Conservation (phyloP, 2,888 invertebrate genomes). For the Eristalis tenax region DNA sequence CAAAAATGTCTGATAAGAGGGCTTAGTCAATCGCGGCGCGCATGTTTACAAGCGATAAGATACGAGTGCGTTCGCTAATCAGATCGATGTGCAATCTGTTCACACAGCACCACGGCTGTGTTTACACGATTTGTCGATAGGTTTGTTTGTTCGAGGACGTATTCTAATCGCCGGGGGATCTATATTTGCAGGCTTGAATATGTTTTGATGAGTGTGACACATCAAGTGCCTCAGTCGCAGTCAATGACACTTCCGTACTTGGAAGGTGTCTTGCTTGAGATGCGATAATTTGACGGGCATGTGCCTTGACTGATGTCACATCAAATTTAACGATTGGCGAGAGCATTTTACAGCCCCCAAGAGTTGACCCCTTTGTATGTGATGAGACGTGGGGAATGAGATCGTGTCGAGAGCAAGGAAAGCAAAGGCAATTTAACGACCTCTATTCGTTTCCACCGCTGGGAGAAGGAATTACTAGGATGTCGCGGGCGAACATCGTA, state of each 20-base stretch:
- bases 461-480: not conserved
- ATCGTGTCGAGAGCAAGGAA: not conserved
- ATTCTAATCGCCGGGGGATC: not conserved
- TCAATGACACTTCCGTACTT: not conserved
- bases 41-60: conserved; percentile 34
- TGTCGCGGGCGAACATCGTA: not conserved
- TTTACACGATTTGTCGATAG: conserved; percentile 7
- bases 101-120: not conserved
- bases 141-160: conserved; percentile 9
- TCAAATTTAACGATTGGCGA: conserved; percentile 18
- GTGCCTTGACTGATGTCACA: not conserved
- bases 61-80: conserved; percentile 10
- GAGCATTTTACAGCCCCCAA: not conserved
- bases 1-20: conserved; percentile 1
- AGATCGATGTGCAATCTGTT: not conserved
- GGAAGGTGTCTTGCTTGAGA: not conserved
- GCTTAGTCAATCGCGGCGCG: not conserved
- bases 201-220: not conserved
- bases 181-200: not conserved
- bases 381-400: not conserved
- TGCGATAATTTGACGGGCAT: not conserved
- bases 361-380: not conserved
- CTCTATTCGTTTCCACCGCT: not conserved
- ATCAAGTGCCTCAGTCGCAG: not conserved
- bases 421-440: not conserved